phyloP scores from a whole-genome alignment of 2,113 vertebrate genomes.

The Scopus umbretta region DNA sequence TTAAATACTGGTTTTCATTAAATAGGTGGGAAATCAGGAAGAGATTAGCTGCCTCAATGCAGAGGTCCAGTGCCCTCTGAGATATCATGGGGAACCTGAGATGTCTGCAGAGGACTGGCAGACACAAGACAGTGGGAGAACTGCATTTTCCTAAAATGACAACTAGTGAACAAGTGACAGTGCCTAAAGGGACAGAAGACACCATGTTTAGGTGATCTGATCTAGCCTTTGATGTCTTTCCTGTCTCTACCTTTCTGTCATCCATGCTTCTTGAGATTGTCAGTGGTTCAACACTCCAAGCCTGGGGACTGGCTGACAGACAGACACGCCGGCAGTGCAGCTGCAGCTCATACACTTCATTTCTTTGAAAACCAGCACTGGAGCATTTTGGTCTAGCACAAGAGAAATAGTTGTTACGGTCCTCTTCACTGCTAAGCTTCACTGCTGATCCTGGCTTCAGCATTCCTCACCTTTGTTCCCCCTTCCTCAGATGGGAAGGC shows the following conservation, averaged over 20 bases:
- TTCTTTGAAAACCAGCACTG: not conserved
- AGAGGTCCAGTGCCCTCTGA: not conserved
- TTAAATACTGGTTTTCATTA: not conserved
- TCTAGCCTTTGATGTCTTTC: not conserved
- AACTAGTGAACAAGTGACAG: not conserved
- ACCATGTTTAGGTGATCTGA: not conserved
- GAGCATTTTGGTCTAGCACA: not conserved
- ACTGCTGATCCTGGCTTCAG: not conserved
- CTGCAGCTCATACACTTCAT: accelerated
- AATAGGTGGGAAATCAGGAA: not conserved
- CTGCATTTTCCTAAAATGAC: not conserved
- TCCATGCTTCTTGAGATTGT: not conserved
- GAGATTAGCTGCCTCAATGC: not conserved
- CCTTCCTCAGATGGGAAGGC: not conserved
- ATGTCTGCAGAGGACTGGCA: not conserved
- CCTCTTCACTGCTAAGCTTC: not conserved
- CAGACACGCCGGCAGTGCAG: not conserved
- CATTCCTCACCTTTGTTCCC: not conserved
- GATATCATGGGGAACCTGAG: not conserved
- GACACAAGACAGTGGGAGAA: not conserved
- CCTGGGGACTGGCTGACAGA: not conserved
- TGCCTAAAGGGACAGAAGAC: not conserved
- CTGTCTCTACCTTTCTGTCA: not conserved
- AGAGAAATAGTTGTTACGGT: not conserved
- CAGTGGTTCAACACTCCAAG: not conserved